Base-by-base conservation (phyloP, 2,888 invertebrate genomes). In the Rhagophthalmus giganteus region DNA sequence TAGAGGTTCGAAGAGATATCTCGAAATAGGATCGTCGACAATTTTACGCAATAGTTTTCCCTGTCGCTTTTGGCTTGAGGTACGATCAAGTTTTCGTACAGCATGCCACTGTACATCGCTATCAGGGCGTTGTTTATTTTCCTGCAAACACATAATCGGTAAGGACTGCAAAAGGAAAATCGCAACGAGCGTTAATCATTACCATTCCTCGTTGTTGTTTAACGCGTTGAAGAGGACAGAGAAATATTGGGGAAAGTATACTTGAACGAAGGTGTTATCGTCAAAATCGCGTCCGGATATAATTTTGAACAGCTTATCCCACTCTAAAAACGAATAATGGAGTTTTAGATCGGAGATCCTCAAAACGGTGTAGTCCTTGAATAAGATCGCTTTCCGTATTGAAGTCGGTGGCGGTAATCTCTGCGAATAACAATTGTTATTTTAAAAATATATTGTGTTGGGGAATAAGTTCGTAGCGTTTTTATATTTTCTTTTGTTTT, bases 61-160 rank as follows among this genome's bases (percentile, higher is more conserved):
- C 61, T 47, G 5, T 50, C 26, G 4, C 40, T 16, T 30, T 45
- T 55, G 8, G 51, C 45, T 32, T 52, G 59, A 4, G 66, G 59
- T 2, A 63, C 26, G 1, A 67, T 61, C 9, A 62, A 54, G 16
- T 66, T 61, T 35, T 61, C 52, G 39, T 63, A 68, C 1, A 68
- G 40, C 37, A 66, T 60, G 25, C 60, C 42, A 0, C 64, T 62
- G 32, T 62, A 65, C 38, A 67, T 62, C 27, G 61, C 58, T 16
- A 68, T 41, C 3, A 68, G 34, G n/a, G 56, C 59, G 31, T 68
- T 63, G 31, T 61, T 59, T 12, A 65, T 34, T 48, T 55, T 40
- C 35, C 65, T 64, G 30, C 33, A 52, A 61, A 8, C 3, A 2
- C 6, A 38, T 9, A 12, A 12, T 34, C 25, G 9, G 16, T 11